These are phyloP conservation scores for Toxotes chatareus DNA, from an alignment of 2,113 vertebrate genomes.

Conservation along the genomic window DNA sequence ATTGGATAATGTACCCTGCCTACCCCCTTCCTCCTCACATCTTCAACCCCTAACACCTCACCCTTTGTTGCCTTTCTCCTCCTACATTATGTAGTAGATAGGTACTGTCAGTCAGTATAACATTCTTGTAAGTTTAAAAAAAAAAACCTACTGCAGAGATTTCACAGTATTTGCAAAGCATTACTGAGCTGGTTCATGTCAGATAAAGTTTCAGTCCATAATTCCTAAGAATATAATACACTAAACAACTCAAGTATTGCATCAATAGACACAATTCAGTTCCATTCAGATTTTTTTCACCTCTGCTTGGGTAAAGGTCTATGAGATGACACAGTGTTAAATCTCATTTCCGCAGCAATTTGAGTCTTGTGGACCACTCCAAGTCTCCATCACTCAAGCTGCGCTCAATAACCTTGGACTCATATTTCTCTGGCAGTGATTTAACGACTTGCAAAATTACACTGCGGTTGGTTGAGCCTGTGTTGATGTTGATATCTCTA, in stretches of 20 bases:
- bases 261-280: conserved; percentile 61
- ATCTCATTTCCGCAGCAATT: conserved; percentile 81
- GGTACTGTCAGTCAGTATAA: conserved; percentile 43
- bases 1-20: conserved; percentile 70
- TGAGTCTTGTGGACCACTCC: conserved; percentile 71
- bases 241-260: conserved; percentile 43
- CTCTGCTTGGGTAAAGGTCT: conserved; percentile 38
- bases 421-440: conserved; percentile 83
- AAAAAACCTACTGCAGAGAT: not conserved
- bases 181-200: conserved; percentile 29
- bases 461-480: conserved; percentile 71
- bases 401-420: conserved; percentile 85
- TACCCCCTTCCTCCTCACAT: conserved; percentile 22
- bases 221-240: conserved; percentile 28
- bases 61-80: conserved; percentile 28
- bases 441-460: conserved; percentile 84
- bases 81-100: conserved; percentile 42
- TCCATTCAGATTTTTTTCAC: conserved; percentile 19
- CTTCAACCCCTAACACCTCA: conserved; percentile 46
- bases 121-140: not conserved
- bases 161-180: not conserved
- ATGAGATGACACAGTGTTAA: conserved; percentile 75
- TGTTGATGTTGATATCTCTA: conserved; percentile 80
- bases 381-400: conserved; percentile 78
- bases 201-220: conserved; percentile 48